These are phyloP conservation scores for Drusus annulatus DNA, from an alignment of 1,140 invertebrate genomes.

Conservation along the genomic window DNA sequence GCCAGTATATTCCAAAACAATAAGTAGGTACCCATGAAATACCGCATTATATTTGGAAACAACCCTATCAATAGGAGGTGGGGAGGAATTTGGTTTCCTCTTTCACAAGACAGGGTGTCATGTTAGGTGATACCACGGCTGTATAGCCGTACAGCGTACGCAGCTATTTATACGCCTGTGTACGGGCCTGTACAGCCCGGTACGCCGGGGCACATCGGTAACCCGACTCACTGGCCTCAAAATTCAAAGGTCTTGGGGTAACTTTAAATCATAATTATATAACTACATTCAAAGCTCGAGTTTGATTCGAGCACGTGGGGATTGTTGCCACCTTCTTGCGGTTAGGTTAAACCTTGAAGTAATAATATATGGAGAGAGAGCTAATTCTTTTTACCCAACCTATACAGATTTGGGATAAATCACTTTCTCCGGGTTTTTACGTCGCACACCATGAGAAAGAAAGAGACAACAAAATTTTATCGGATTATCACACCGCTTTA, in stretches of 20 bases:
- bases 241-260: constrained; percentile 7
- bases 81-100: constrained; percentile 15
- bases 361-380: too few species aligned
- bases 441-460: too few species aligned
- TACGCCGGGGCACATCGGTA: neutral
- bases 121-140: constrained; percentile 6
- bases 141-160: neutral
- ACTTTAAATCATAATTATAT: neutral
- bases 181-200: neutral
- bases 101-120: constrained; percentile 31
- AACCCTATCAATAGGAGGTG: neutral
- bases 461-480: too few species aligned
- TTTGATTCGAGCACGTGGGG: neutral
- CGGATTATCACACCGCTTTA: too few species aligned
- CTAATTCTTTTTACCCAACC: too few species aligned
- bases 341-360: too few species aligned
- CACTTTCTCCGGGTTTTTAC: too few species aligned
- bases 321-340: too few species aligned
- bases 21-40: too few species aligned
- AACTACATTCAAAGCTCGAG: neutral
- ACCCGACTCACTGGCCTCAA: constrained; percentile 11
- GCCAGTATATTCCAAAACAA: too few species aligned
- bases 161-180: neutral
- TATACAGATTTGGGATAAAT: too few species aligned
- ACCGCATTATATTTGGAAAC: too few species aligned